These are phyloP conservation scores for Pseudomyrmex cubaensis DNA, from an alignment of 1,140 invertebrate species.

Conservation along the genomic window DNA sequence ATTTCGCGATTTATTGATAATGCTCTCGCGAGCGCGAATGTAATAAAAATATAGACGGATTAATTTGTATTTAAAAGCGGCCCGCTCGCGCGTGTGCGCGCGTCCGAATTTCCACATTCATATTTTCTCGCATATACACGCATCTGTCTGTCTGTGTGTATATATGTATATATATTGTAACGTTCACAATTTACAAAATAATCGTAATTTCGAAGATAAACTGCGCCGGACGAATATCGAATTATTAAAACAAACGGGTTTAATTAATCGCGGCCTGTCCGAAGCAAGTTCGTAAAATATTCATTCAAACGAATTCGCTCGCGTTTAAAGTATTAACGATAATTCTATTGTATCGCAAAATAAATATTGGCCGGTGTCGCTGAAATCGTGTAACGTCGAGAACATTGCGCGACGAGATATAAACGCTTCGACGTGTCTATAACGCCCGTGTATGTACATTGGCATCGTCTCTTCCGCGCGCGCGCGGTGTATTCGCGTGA, in stretches of 20 bases:
- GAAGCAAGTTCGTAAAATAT: slow-evolving; percentile 51
- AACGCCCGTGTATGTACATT: slow-evolving; percentile 3
- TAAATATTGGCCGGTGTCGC: slow-evolving; percentile 40
- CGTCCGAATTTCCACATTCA: slow-evolving; percentile 44
- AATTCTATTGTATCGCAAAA: slow-evolving; percentile 45
- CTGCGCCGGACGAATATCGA: slow-evolving; percentile 56
- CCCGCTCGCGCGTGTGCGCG: background rate
- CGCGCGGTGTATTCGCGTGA: background rate
- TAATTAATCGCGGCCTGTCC: slow-evolving; percentile 59
- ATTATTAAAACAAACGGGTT: slow-evolving; percentile 62
- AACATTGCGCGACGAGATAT: slow-evolving; percentile 9
- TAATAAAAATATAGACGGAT: slow-evolving; percentile 57
- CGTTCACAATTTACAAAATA: slow-evolving; percentile 59
- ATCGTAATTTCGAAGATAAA: slow-evolving; percentile 62
- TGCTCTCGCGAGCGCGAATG: slow-evolving; percentile 54
- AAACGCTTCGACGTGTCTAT: background rate
- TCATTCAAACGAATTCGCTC: slow-evolving; percentile 50
- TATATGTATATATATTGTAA: slow-evolving; percentile 27
- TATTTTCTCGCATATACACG: slow-evolving; percentile 11
- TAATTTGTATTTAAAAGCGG: slow-evolving; percentile 61
- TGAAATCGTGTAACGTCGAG: slow-evolving; percentile 16
- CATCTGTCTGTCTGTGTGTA: no score
- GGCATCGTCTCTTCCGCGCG: slow-evolving; percentile 30
- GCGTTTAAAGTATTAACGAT: slow-evolving; percentile 57
- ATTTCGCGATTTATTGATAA: slow-evolving; percentile 62